phyloP scores from a whole-genome alignment of 2,888 invertebrate species.

The Parnassius apollo region DNA sequence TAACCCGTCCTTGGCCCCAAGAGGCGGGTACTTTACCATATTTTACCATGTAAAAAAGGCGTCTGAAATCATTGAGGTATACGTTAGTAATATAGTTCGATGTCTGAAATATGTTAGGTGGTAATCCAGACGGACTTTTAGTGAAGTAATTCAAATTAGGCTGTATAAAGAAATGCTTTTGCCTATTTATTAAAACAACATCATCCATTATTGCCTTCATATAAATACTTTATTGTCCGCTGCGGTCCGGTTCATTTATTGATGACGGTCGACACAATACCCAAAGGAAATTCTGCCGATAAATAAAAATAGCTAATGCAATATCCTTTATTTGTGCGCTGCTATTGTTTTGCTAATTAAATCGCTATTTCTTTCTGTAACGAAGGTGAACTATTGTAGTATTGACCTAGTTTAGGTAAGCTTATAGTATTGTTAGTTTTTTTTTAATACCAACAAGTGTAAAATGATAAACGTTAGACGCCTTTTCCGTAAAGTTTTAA shows the following conservation, averaged over 20 bases:
- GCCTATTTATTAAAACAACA: not conserved
- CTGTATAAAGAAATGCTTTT: not conserved
- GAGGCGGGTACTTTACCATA: too few species aligned
- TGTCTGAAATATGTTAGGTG: too few species aligned
- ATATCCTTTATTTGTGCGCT: slow-evolving; percentile 3
- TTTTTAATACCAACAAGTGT: too few species aligned
- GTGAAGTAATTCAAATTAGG: not conserved
- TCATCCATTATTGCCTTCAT: not conserved
- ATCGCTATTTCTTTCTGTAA: slow-evolving; percentile 8
- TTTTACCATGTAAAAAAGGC: too few species aligned
- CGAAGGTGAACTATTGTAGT: slow-evolving; percentile 1
- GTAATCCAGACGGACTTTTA: not conserved
- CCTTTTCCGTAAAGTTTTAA: too few species aligned
- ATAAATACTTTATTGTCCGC: not conserved
- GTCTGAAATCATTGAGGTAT: too few species aligned
- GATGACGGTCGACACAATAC: not conserved
- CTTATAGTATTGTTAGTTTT: too few species aligned
- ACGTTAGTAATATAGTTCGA: too few species aligned
- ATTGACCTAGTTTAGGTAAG: slow-evolving; percentile 7
- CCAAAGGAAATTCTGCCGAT: slow-evolving; percentile 5
- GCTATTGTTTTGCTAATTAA: slow-evolving; percentile 11
- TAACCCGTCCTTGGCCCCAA: too few species aligned
- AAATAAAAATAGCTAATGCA: not conserved
- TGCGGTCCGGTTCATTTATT: not conserved
- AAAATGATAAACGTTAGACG: too few species aligned